These are phyloP conservation scores for Gadopsis bispinosus DNA, from an alignment of 2,797 vertebrate genomes.

Conservation along the genomic window DNA sequence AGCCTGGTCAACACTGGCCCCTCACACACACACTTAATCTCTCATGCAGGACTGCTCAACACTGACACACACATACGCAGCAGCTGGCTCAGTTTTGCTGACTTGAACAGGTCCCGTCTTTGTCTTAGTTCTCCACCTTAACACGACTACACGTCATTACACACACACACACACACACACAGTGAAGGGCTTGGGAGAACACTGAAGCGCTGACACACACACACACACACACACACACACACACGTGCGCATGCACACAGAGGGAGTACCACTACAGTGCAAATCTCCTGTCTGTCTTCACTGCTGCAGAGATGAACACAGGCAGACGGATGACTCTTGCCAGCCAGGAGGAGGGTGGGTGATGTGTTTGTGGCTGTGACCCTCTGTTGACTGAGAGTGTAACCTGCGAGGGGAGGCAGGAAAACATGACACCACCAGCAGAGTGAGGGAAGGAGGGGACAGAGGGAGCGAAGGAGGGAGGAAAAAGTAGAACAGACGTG, in stretches of 20 bases:
- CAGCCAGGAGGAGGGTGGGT: conserved; percentile 39
- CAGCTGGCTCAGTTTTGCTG: conserved; percentile 52
- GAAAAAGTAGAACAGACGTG: conserved; percentile 11
- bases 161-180: conserved; percentile 37
- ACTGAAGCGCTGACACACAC: conserved; percentile 39
- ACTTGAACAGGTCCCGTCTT: conserved; percentile 49
- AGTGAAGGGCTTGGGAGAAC: conserved; percentile 34
- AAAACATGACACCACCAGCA: conserved; percentile 69
- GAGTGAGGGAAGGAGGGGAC: conserved; percentile 32
- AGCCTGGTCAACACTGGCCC: conserved; percentile 60
- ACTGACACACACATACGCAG: conserved; percentile 42
- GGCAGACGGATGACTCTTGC: conserved; percentile 40
- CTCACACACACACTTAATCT: conserved; percentile 28
- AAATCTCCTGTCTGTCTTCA: conserved; percentile 44
- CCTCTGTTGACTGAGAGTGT: conserved; percentile 67
- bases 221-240: conserved; percentile 31
- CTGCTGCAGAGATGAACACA: conserved; percentile 42
- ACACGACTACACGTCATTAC: conserved; percentile 58
- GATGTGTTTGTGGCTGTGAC: conserved; percentile 56
- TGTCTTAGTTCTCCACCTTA: conserved; percentile 58
- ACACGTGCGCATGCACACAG: neutral
- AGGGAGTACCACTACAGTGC: conserved; percentile 24
- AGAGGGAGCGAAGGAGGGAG: neutral
- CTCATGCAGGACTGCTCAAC: conserved; percentile 24
- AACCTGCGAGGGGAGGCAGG: conserved; percentile 71